Evolutionary conservation across 2,888 invertebrate genomes (phyloP).

Genomic region (Hetaerina titia): DNA sequence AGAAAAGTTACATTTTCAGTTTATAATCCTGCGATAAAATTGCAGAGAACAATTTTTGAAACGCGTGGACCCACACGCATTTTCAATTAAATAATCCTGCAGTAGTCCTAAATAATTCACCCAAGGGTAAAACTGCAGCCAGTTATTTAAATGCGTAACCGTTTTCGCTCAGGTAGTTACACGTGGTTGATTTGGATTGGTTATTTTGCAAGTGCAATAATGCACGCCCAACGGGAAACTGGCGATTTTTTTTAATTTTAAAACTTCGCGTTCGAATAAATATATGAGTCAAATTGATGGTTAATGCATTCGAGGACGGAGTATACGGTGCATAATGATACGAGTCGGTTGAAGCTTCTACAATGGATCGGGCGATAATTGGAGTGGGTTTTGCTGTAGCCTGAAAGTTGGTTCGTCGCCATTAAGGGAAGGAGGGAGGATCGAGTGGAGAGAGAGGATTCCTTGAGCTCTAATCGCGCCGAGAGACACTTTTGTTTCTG

Average conservation of each 20-base stretch:
- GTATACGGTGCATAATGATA: conserved; percentile 34
- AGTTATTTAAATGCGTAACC: no score
- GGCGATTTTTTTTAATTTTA: neutral
- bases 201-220: no score
- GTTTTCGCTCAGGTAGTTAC: no score
- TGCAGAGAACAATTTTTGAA: no score
- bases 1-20: no score
- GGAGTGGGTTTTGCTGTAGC: conserved; percentile 47
- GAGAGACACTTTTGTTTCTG: conserved; percentile 40
- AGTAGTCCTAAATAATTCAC: no score
- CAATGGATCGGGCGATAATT: conserved; percentile 43
- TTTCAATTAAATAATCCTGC: no score
- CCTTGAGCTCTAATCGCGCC: conserved; percentile 51
- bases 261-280: neutral
- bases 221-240: no score
- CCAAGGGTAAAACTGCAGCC: no score
- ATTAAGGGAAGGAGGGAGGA: conserved; percentile 32
- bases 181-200: no score
- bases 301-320: conserved; percentile 47
- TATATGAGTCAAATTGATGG: neutral
- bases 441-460: neutral
- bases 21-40: no score
- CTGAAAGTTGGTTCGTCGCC: conserved; percentile 50
- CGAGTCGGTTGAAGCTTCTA: neutral
- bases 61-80: no score